Conservation (phyloP, 2,888 invertebrate genomes). For the Trichopria drosophilae region DNA sequence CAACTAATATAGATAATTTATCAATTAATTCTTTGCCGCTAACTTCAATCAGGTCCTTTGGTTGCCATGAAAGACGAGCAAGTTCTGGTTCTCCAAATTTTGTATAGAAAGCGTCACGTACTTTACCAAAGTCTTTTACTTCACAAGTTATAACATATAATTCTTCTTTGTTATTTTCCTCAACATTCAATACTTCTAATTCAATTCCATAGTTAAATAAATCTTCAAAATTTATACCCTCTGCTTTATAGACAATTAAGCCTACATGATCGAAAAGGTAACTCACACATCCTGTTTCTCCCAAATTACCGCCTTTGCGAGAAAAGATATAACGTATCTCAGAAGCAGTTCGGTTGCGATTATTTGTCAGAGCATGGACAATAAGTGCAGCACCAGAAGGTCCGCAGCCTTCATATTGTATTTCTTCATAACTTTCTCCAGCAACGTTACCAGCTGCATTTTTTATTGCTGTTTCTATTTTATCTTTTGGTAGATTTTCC, state of each 20-base stretch:
- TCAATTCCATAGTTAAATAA: constrained; percentile 11
- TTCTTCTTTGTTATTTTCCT: constrained; percentile 12
- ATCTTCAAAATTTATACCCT: constrained; percentile 12
- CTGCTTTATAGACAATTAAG: constrained; percentile 10
- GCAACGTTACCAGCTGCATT: background rate
- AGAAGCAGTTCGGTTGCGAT: constrained; percentile 10
- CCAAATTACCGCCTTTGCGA: constrained; percentile 4
- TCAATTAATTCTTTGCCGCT: constrained; percentile 4
- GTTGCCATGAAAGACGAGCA: constrained; percentile 7
- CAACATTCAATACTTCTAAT: constrained; percentile 14
- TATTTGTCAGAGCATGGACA: constrained; percentile 7
- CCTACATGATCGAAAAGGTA: constrained; percentile 7
- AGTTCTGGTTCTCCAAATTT: constrained; percentile 8
- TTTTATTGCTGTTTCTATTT: constrained; percentile 6
- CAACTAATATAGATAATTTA: constrained; percentile 6
- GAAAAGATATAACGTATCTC: constrained; percentile 4
- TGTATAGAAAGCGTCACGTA: constrained; percentile 5
- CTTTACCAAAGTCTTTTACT: constrained; percentile 13
- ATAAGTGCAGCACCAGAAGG: constrained; percentile 8
- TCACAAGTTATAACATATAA: constrained; percentile 9
- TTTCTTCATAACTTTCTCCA: constrained; percentile 10
- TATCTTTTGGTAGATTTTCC: constrained; percentile 8
- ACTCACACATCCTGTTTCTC: constrained; percentile 6
- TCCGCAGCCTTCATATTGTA: constrained; percentile 9
- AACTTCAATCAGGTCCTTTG: constrained; percentile 6